Base-by-base conservation (phyloP, 2,797 vertebrate genomes). In the Oryzias sinensis region DNA sequence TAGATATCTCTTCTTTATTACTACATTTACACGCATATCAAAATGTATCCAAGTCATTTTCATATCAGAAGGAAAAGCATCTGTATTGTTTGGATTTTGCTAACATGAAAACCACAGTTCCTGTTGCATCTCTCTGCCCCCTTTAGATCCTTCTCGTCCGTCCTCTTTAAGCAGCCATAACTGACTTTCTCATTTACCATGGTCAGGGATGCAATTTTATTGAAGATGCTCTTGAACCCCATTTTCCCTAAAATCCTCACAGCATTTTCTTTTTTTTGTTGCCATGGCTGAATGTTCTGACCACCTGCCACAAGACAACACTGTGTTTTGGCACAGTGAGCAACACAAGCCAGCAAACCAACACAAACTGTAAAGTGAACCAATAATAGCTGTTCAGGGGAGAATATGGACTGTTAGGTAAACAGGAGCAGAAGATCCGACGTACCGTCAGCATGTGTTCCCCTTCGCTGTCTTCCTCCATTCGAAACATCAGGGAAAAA, bases 371-470 rank as follows among this genome's bases (percentile, higher is more conserved):
- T 27, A 67, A 43, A 62, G 37, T 70, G 20, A 70, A 58, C 62
- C 24, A 56, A 55, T 65, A 25, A 59, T 60, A 71, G 56, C 58
- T 47, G 18, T 56, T 74, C 24, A 62, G 65, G 59, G 65, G 59
- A 45, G 62, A 22, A 68, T 24, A 43, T 51, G 9, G 22, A 60
- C 71, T 65, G 62, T 49, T 41, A 48, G 53, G 48, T 43, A 65
- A 41, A 62, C 50, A 70, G 42, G 52, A 61, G 44, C 53, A 59
- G 22, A 62, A 47, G 50, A 74, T 22, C 53, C 77, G 53, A 87
- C 88, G 37, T 89, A 91, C 90, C 90, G 76, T 81, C 42, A 82
- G 83, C 68, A 79, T 85, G 84, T 87, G 84, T 82, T 88, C 86
- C 81, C 68, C 88, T 74, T 88, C 74, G 8, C 60, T 68, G 62